Evolutionary conservation across 2,797 vertebrate species (phyloP), one percentile per base, ranked within the genome.

Genomic region (Poecilia picta): DNA sequence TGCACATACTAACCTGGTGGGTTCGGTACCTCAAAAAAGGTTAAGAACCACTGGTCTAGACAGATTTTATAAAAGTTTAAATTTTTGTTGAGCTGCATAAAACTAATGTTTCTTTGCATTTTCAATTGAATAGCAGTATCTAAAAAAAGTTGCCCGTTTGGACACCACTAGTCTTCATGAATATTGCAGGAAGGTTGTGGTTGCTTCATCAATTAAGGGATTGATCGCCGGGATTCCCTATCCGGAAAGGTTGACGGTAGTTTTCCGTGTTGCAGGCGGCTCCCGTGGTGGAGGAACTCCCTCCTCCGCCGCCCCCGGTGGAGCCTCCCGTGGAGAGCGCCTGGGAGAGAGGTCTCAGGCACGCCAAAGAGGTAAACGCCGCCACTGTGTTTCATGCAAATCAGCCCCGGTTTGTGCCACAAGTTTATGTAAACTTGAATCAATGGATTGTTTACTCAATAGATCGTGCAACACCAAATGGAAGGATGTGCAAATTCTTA

Each of bases 321-420:
- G 98, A 99, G 78, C 98, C 98, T 83, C 98, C 98, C 4, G 95
- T 97, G 86, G 98, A 99, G 94, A 99, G 98, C 72, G 98, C 98
- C 79, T 99, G 98, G 98, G 98, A 99, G 89, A 95, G 98, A 82
- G 98, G 98, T 12, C 96, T 99, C 78, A 94, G 98, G 62, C 98
- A 99, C 0, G 98, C 98, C 10, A 99, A 99, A 92, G 98, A 99
- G 97, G 98, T 99, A 94, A 85, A 2, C 8, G 2, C 59, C 4
- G 1, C 11, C 16, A 11, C 36, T 41, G 51, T 46, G 12, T 43
- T 72, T 46, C 8, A 46, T 13, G 3, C 20, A 51, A 73, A 75
- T 20, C 15, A 64, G 41, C 51, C 18, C 43, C 33, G 39, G 36
- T 3, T 45, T 18, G 28, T 59, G 5, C 13, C 28, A 31, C 5